phyloP scores from a whole-genome alignment of 2,888 invertebrate species.

The Crocallis elinguaria region DNA sequence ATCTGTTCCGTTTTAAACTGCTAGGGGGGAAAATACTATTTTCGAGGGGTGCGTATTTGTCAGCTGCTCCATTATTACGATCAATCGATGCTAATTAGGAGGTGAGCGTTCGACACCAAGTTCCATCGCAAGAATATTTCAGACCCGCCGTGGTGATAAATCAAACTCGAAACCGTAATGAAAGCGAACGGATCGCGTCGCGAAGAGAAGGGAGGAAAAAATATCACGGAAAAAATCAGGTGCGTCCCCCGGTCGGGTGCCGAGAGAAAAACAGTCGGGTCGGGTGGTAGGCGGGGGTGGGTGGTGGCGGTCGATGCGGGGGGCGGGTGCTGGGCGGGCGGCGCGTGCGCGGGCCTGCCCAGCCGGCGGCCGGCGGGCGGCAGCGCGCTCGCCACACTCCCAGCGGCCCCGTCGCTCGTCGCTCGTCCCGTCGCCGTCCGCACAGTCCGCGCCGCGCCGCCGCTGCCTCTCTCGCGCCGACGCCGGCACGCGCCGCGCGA shows the following conservation, averaged over 20 bases:
- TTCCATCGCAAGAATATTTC: constrained; percentile 81
- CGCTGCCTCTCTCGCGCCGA: constrained; percentile 71
- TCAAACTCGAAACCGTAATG: constrained; percentile 85
- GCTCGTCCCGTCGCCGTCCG: constrained; percentile 61
- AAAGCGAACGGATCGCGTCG: constrained; percentile 85
- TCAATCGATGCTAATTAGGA: constrained; percentile 81
- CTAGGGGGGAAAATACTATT: constrained; percentile 6
- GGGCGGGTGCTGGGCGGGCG: constrained; percentile 71
- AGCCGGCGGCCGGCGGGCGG: constrained; percentile 73
- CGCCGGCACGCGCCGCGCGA: constrained; percentile 78
- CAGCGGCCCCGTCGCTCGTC: constrained; percentile 53
- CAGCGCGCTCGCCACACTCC: constrained; percentile 65
- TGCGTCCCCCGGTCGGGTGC: constrained; percentile 82
- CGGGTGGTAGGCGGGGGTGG: constrained; percentile 66
- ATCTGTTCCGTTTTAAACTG: background rate
- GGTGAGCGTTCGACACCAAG: constrained; percentile 79
- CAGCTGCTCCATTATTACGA: constrained; percentile 53
- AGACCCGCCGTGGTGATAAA: constrained; percentile 82
- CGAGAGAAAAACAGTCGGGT: constrained; percentile 77
- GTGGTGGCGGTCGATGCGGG: constrained; percentile 77
- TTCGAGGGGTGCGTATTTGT: constrained; percentile 34
- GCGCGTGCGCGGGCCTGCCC: constrained; percentile 68
- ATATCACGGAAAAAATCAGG: constrained; percentile 85
- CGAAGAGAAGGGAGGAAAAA: constrained; percentile 83
- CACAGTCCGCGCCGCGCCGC: constrained; percentile 74